Evolutionary conservation across 2,888 invertebrate genomes (phyloP).

Genomic region (Agrilus mali): DNA sequence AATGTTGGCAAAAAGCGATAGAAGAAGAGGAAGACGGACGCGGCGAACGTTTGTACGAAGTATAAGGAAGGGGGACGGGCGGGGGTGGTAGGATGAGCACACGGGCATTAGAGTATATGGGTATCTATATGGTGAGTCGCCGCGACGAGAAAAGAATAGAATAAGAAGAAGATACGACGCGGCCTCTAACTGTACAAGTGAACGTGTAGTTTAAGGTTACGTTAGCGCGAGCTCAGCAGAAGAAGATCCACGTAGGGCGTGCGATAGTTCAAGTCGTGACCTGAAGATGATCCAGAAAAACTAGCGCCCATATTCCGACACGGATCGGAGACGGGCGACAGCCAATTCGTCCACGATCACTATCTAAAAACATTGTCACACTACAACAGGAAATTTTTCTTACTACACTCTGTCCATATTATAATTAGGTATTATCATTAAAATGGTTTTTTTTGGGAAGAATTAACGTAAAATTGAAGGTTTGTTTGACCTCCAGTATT

Average conservation of each 20-base stretch:
- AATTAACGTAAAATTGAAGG: too few relatives aligned
- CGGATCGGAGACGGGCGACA: too few relatives aligned
- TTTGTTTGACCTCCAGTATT: too few relatives aligned
- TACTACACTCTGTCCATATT: too few relatives aligned
- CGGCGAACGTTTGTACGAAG: background rate
- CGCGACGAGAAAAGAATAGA: too few relatives aligned
- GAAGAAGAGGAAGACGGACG: background rate
- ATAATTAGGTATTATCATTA: too few relatives aligned
- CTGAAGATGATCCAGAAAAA: constrained; percentile 24
- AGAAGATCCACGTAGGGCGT: constrained; percentile 33
- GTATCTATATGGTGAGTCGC: too few relatives aligned
- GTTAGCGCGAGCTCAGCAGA: constrained; percentile 12
- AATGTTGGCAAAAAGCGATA: background rate
- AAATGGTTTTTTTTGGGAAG: too few relatives aligned
- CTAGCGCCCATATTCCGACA: constrained; percentile 10
- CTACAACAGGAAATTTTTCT: too few relatives aligned
- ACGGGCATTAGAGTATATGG: too few relatives aligned
- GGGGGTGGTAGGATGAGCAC: background rate
- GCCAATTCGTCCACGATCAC: too few relatives aligned
- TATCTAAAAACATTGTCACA: too few relatives aligned
- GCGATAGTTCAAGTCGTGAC: constrained; percentile 49
- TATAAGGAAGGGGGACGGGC: background rate
- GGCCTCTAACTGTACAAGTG: constrained; percentile 11
- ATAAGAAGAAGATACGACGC: background rate
- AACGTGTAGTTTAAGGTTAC: constrained; percentile 4